Evolutionary conservation across 2,113 vertebrate species (phyloP).

Genomic region (Ptychochromis oligacanthus): DNA sequence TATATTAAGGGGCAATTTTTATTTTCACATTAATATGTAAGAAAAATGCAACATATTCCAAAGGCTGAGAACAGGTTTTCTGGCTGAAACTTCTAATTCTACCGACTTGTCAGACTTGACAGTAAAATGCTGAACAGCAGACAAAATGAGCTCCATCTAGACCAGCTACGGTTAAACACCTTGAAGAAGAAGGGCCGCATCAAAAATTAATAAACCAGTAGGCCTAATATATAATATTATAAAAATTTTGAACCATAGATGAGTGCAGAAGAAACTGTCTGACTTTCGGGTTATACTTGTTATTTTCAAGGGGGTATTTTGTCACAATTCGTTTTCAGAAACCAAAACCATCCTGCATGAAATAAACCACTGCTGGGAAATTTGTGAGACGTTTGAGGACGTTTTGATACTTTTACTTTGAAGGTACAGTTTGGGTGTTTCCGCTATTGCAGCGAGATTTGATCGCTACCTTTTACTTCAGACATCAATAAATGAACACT

Average conservation of each 20-base stretch:
- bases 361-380: not conserved
- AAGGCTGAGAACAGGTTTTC: no score
- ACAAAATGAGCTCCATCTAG: not conserved
- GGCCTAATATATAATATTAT: not conserved
- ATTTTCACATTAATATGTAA: not conserved
- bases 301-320: no score
- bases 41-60: no score
- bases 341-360: no score
- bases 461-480: not conserved
- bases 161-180: not conserved
- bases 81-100: no score
- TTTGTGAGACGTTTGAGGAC: no score
- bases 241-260: not conserved
- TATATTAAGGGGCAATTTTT: not conserved
- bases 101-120: no score
- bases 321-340: no score
- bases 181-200: not conserved
- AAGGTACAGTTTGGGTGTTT: not conserved
- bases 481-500: slow-evolving; percentile 22
- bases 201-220: not conserved
- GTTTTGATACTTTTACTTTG: slow-evolving; percentile 20
- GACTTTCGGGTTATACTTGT: not conserved
- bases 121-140: not conserved
- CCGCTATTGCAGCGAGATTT: not conserved
- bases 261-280: not conserved